These are phyloP conservation scores for Pygoscelis antarcticus DNA, from an alignment of 2,113 vertebrate species.

Conservation along the genomic window DNA sequence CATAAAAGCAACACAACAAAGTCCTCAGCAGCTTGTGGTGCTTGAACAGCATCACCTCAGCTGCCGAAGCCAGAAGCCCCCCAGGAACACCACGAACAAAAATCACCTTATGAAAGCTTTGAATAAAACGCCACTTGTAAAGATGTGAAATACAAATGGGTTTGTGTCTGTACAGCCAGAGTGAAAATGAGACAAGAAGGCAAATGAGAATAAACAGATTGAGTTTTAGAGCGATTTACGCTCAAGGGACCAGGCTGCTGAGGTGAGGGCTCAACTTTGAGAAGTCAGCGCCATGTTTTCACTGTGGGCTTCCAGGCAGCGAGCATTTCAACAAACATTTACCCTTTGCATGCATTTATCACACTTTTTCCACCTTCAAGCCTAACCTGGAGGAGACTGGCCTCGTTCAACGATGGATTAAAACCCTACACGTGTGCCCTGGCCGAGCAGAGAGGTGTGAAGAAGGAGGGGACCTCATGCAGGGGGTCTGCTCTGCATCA, in stretches of 20 bases:
- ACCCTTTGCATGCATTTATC: neutral
- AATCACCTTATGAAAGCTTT: conserved; percentile 31
- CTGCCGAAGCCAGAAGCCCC: neutral
- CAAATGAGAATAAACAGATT: neutral
- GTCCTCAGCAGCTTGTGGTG: neutral
- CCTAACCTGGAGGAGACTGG: neutral
- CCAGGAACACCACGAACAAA: neutral
- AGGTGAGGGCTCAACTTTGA: neutral
- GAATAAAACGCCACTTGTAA: neutral
- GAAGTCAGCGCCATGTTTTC: neutral
- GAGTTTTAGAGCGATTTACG: neutral
- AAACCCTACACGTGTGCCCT: neutral
- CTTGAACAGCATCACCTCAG: neutral
- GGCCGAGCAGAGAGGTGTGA: fast-evolving
- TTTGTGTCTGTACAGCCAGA: neutral
- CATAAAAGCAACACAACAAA: neutral
- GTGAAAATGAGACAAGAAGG: neutral
- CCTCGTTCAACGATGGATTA: neutral
- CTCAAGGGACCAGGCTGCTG: neutral
- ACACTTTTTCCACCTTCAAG: neutral
- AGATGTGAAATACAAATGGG: neutral
- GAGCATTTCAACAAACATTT: neutral
- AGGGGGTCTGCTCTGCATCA: neutral
- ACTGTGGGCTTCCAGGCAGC: neutral
- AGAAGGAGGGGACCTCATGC: neutral